Conservation (phyloP, 2,797 vertebrate genomes). For the Erethizon dorsatum region DNA sequence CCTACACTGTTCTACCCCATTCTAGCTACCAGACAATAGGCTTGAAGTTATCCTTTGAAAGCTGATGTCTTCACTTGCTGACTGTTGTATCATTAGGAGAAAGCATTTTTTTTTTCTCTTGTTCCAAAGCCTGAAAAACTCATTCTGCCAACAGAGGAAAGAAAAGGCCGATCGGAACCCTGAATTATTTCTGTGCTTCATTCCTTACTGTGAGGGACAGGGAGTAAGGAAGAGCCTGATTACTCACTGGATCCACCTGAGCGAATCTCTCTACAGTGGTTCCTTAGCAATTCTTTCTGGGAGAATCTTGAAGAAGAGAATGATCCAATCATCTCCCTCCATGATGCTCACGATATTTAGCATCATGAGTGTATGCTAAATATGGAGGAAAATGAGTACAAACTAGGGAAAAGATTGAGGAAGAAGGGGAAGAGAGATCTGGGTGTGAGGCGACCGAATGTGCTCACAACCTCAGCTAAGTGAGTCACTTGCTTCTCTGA, state of each 20-base stretch:
- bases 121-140: neutral
- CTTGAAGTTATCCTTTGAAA: neutral
- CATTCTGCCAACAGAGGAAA: neutral
- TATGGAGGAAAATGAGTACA: neutral
- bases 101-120: neutral
- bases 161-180: neutral
- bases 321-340: too few species aligned
- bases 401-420: too few species aligned
- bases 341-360: too few species aligned
- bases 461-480: neutral
- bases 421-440: neutral
- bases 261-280: fast-evolving
- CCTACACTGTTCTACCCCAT: fast-evolving
- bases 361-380: neutral
- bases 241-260: neutral
- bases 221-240: neutral
- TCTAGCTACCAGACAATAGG: neutral
- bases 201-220: neutral
- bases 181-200: neutral
- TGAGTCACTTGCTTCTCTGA: neutral
- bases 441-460: fast-evolving
- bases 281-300: too few species aligned
- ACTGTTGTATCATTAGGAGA: neutral
- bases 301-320: neutral
- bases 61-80: neutral